Conservation (phyloP, 2,797 vertebrate genomes). For the Trematomus bernacchii region DNA sequence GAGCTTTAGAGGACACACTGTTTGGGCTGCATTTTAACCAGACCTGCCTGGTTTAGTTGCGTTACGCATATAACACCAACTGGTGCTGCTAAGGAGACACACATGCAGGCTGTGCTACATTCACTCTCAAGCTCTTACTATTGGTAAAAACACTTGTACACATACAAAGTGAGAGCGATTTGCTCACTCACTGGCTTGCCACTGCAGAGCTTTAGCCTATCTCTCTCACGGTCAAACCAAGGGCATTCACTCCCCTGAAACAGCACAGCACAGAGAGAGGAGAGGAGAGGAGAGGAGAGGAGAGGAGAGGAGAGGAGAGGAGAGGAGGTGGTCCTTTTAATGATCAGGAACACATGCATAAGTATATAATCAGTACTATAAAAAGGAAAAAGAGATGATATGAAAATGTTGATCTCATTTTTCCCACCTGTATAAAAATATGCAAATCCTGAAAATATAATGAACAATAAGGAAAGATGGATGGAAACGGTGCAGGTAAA, state of each 20-base stretch:
- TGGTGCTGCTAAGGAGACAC: slow-evolving; percentile 12
- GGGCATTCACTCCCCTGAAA: slow-evolving; percentile 73
- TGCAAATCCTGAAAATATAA: slow-evolving; percentile 13
- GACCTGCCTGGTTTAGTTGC: slow-evolving; percentile 35
- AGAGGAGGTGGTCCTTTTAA: slow-evolving; percentile 28
- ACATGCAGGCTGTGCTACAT: slow-evolving; percentile 17
- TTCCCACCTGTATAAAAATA: slow-evolving; percentile 5
- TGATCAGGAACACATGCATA: slow-evolving; percentile 44
- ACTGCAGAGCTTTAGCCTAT: slow-evolving; percentile 74
- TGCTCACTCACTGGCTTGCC: slow-evolving; percentile 60
- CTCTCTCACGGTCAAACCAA: slow-evolving; percentile 81
- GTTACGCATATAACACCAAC: slow-evolving; percentile 39
- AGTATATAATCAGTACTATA: slow-evolving; percentile 16
- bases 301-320: not conserved
- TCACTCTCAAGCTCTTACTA: slow-evolving; percentile 32
- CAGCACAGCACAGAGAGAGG: slow-evolving; percentile 41
- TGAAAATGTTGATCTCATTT: not conserved
- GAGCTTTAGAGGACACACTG: slow-evolving; percentile 36
- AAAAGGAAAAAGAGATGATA: slow-evolving; percentile 10
- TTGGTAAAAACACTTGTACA: slow-evolving; percentile 20
- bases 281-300: slow-evolving; percentile 8
- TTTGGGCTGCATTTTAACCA: slow-evolving; percentile 39
- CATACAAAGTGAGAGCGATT: slow-evolving; percentile 40
- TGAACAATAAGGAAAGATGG: slow-evolving; percentile 16
- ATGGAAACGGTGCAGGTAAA: slow-evolving; percentile 7